Conservation (phyloP, 2,797 vertebrate genomes). For the Limosa lapponica region DNA sequence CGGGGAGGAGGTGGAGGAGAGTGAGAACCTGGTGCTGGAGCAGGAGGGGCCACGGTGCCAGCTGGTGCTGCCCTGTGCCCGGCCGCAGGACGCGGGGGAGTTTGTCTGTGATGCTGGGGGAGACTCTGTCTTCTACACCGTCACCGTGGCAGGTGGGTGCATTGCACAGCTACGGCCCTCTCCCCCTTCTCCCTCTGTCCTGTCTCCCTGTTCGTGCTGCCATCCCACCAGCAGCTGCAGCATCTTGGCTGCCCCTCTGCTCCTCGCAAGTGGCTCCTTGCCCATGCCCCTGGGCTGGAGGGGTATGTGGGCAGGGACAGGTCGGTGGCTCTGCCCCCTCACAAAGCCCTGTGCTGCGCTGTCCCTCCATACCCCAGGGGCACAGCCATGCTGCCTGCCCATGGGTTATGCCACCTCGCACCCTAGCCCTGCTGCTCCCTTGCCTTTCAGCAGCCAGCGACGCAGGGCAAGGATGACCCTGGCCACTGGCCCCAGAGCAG, state of each 20-base stretch:
- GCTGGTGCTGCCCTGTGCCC: constrained; percentile 84
- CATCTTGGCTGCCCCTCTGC: fast-evolving
- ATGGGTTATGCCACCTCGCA: background rate
- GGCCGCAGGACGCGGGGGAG: constrained; percentile 86
- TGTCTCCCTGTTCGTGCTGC: background rate
- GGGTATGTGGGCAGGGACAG: background rate
- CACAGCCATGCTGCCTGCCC: background rate
- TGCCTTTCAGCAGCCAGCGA: background rate
- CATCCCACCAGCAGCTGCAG: background rate
- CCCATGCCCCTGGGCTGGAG: fast-evolving
- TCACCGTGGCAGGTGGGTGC: constrained; percentile 87
- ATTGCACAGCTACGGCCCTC: fast-evolving
- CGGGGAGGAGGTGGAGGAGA: constrained; percentile 87
- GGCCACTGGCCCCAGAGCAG: fast-evolving
- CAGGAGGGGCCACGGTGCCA: constrained; percentile 81
- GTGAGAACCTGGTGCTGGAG: constrained; percentile 83
- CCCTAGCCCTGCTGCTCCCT: background rate
- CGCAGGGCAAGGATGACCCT: background rate
- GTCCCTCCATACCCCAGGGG: background rate
- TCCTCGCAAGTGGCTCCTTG: fast-evolving
- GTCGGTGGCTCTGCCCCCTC: background rate
- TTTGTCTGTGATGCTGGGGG: constrained; percentile 92
- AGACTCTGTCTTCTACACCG: constrained; percentile 90
- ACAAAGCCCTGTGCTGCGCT: background rate
- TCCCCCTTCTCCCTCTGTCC: background rate